Evolutionary conservation across 2,797 vertebrate genomes (phyloP), one percentile per base, ranked within the genome.

Genomic region (Octomys mimax): DNA sequence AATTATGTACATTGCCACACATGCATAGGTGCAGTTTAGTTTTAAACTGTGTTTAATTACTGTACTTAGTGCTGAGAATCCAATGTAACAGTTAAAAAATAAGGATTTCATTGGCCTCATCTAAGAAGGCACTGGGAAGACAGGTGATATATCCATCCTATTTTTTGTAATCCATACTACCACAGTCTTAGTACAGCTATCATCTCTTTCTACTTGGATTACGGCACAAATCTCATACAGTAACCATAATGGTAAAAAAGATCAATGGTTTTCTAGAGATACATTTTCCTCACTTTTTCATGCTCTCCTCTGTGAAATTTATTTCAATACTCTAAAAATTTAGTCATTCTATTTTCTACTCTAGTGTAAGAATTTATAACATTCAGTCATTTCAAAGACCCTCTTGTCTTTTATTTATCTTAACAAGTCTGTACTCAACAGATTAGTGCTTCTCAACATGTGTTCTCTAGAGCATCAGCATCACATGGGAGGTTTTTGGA

Each of bases 51-150:
- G 8, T 83, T 96, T 95, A 61, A 18, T 92, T 94, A 95, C 59
- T 92, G 36, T 3, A 79, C 36, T 94, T 93, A 18, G 22, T 92
- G 95, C 92, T 68, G 6, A 22, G 19, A 92, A 83, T 54, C 77
- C 87, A 92, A 91, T 97, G 94, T 95, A 70, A 70, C 82, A 93
- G 64, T 70, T 75, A 22, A 66, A 79, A 96, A 75, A 26, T 46
- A 77, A 36, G n/a, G 22, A 91, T 95, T 92, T n/a, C 77, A 26
- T 83, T 87, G 73, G 39, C 7, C 81, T 96, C 78, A 70, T 1
- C 1, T 0, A n/a, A 3, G 64, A 84, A 77, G 92, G 59, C 64
- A 0, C 3, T 0, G 49, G n/a, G 36, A 96, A 95, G 26, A 75
- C 49, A 79, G 28, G 57, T 94, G 84, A 84, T 87, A 28, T 54